These are phyloP conservation scores for Dryobotodes eremita DNA, from an alignment of 2,888 invertebrate genomes.

Conservation along the genomic window DNA sequence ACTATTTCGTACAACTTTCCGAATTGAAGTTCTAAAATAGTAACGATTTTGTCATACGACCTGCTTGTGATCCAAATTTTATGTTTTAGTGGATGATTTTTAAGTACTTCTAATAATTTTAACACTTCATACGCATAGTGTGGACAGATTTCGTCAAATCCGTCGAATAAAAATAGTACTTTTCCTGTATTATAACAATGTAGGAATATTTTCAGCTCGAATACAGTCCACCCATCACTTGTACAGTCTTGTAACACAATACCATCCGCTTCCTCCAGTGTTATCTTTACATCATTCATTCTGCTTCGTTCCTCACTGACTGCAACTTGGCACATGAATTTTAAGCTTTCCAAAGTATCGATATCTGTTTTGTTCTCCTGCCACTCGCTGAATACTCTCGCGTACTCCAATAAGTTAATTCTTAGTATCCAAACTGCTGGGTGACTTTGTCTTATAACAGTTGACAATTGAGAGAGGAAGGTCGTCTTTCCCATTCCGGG, in stretches of 20 bases:
- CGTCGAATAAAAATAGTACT: conserved; percentile 60
- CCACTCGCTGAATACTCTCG: conserved; percentile 41
- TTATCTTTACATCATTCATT: neutral
- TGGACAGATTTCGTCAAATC: conserved; percentile 64
- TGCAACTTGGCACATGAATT: conserved; percentile 27
- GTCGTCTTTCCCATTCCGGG: conserved; percentile 19
- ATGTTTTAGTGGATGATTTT: conserved; percentile 1
- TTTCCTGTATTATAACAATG: conserved; percentile 42
- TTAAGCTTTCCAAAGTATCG: conserved; percentile 17
- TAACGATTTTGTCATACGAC: conserved; percentile 43
- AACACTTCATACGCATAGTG: conserved; percentile 43
- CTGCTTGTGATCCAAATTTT: conserved; percentile 59
- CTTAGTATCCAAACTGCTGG: conserved; percentile 51
- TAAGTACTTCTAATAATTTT: conserved; percentile 23
- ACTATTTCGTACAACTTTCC: neutral
- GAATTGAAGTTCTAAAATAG: conserved; percentile 26
- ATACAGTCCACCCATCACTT: conserved; percentile 18
- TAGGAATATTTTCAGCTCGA: conserved; percentile 52
- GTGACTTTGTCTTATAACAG: conserved; percentile 16
- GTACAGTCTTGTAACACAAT: conserved; percentile 11
- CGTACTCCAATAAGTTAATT: conserved; percentile 49
- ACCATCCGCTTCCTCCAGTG: conserved; percentile 5
- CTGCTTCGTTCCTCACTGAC: neutral
- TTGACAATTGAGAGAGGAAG: conserved; percentile 16
- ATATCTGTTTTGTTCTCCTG: conserved; percentile 3